Percentiles rank a stretch among this genome's conserved stretches.
Conservation (phyloP, 2,113 vertebrate species). For the Sclerurus mexicanus region DNA sequence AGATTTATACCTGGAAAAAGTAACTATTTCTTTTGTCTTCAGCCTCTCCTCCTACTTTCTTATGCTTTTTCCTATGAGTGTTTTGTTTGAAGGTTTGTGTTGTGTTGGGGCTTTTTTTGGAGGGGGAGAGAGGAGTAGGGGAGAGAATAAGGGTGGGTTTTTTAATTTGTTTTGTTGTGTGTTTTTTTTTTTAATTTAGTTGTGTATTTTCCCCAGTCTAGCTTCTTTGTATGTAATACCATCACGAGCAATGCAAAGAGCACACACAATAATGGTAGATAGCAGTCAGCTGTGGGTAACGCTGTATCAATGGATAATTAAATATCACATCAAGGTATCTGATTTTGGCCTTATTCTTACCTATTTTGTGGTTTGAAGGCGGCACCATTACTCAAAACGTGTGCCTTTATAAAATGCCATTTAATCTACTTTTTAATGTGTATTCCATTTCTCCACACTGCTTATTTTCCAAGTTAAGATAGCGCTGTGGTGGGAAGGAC, state of each 20-base stretch:
- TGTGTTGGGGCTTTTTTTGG: not conserved
- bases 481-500: not conserved
- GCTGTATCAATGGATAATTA: not conserved
- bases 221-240: not conserved
- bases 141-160: not conserved
- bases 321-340: not conserved
- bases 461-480: not conserved
- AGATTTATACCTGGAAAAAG: not conserved
- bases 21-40: not conserved
- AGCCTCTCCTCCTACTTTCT: not conserved
- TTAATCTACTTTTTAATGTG: not conserved
- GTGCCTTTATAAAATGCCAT: not conserved
- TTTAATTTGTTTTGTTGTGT: not conserved
- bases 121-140: fast-evolving
- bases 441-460: not conserved
- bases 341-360: not conserved
- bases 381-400: not conserved
- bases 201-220: not conserved
- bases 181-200: not conserved
- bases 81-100: not conserved
- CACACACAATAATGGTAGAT: not conserved
- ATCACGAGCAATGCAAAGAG: not conserved
- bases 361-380: not conserved
- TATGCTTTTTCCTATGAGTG: not conserved
- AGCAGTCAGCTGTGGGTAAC: not conserved